Base-by-base conservation (phyloP, 2,113 vertebrate genomes). In the Lepidothrix coronata region DNA sequence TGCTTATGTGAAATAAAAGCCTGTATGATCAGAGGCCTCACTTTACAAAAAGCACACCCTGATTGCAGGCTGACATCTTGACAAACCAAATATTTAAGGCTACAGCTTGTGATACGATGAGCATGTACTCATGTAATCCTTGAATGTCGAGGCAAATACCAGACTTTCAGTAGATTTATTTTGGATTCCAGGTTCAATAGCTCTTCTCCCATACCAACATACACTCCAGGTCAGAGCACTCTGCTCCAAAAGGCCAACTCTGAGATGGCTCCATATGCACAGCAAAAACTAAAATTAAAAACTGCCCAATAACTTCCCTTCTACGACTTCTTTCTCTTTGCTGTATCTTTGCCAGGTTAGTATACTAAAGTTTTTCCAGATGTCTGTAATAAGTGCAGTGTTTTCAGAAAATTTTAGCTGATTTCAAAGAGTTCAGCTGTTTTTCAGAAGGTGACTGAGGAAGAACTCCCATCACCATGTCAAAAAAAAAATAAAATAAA, bases 351-450 rank as follows among this genome's bases (percentile, higher is more conserved):
- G 89, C 91, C 93, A 96, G 88, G 71, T 68, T 70, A 58, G 8
- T 72, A 82, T n/a, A 59, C 24, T 63, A 41, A 91, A 55, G 24
- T 81, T 91, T 92, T 95, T 73, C 93, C 86, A 95, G 89, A 91
- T 52, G 68, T 57, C 65, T 75, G 17, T 62, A 91, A 66, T 12
- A 28, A 94, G 12, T 22, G 9, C 35, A 76, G 44, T 24, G 54
- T 66, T 94, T 93, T 85, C 46, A 21, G 74, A 83, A 94, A 76
- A 48, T 18, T 70, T 71, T 48, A 90, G 72, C 82, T 95, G 8
- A 91, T 94, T 92, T 80, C 21, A 43, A 91, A 71, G 39, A 90
- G 63, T 90, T 88, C 37, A 77, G 28, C 7, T 37, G 33, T 88
- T 91, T 66, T 51, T 83, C 63, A 85, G 54, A 91, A 75, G 55